These are phyloP conservation scores for Polyploca ridens DNA, from an alignment of 2,888 invertebrate species.

Conservation along the genomic window DNA sequence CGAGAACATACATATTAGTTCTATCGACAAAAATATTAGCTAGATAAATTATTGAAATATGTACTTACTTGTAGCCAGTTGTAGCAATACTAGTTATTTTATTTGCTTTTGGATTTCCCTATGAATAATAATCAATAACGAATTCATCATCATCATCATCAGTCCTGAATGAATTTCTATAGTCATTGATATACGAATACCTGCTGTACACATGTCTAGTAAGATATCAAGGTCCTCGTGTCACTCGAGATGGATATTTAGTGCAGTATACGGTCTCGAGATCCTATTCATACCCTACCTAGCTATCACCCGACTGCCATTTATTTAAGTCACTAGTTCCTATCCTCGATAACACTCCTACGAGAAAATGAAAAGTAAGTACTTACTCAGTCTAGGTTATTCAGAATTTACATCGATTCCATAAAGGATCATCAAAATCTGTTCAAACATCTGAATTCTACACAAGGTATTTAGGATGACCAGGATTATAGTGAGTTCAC, in stretches of 20 bases:
- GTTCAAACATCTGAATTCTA: background rate
- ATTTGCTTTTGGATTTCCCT: background rate
- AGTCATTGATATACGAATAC: background rate
- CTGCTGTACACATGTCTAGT: background rate
- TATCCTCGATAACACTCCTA: background rate
- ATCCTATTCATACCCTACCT: background rate
- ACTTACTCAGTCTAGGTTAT: too few species aligned
- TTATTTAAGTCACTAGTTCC: background rate
- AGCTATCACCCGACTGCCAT: background rate
- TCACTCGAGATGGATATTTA: background rate
- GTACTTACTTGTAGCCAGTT: too few species aligned
- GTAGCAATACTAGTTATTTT: too few species aligned
- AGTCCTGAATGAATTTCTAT: background rate
- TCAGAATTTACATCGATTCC: background rate
- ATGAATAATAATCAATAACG: too few species aligned
- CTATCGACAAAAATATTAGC: background rate
- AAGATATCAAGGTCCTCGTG: background rate
- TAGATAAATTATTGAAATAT: background rate
- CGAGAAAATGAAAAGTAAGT: too few species aligned
- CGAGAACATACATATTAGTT: background rate
- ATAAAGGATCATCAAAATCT: background rate
- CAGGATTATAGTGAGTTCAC: too few species aligned
- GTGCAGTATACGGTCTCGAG: slow-evolving; percentile 1
- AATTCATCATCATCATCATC: too few species aligned
- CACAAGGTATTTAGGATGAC: background rate